Percentiles rank a stretch among this genome's conserved stretches.
Evolutionary conservation across 2,113 vertebrate species (phyloP).

Genomic region (Caranx melampygus): DNA sequence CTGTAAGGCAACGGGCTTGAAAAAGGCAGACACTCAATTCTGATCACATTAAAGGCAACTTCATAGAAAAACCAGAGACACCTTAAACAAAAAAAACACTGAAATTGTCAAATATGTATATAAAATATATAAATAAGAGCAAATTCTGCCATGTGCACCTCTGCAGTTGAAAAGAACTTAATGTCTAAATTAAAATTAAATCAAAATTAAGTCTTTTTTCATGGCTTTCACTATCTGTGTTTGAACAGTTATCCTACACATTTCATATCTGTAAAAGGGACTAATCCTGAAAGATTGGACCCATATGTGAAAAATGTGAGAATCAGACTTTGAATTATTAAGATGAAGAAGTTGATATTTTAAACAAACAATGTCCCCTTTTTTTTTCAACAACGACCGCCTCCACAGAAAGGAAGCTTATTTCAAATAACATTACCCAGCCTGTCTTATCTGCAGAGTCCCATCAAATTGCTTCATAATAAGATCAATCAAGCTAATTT

Average conservation of each 20-base stretch:
- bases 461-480: slow-evolving; percentile 53
- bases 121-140: neutral
- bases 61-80: neutral
- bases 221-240: neutral
- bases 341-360: slow-evolving; percentile 11
- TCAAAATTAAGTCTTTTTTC: neutral
- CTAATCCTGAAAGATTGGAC: neutral
- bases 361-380: neutral
- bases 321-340: neutral
- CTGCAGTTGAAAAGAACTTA: neutral
- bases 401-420: neutral
- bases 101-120: neutral
- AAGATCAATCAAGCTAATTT: slow-evolving; percentile 51
- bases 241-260: neutral
- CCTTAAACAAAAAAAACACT: slow-evolving; percentile 7
- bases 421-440: slow-evolving; percentile 41
- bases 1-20: neutral
- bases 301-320: neutral
- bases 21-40: neutral
- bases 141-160: neutral
- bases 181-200: neutral
- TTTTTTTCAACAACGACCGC: slow-evolving; percentile 14
- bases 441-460: slow-evolving; percentile 40
- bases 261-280: neutral
- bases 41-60: neutral